These are phyloP conservation scores for Drosophila tristis DNA, from an alignment of 1,140 invertebrate species.

Conservation along the genomic window DNA sequence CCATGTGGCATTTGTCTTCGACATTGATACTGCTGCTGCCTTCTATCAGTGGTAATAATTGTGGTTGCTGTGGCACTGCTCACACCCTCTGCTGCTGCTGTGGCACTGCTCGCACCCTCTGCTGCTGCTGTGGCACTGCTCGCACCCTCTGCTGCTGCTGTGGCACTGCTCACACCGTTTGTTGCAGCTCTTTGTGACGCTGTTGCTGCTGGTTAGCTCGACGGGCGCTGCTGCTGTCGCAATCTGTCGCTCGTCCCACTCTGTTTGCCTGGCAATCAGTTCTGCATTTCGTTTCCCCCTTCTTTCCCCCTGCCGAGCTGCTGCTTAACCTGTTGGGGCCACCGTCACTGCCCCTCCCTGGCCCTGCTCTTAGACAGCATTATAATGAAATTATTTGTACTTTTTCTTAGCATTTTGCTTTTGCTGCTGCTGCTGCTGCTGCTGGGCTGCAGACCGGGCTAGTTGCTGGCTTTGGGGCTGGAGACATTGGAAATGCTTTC, in stretches of 20 bases:
- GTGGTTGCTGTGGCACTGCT: background rate
- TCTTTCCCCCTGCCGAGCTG: conserved; percentile 9
- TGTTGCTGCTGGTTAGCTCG: background rate
- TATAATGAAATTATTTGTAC: conserved; percentile 80
- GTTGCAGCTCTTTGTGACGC: conserved; percentile 7
- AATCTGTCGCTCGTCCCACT: conserved; percentile 42
- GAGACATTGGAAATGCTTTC: conserved; percentile 35
- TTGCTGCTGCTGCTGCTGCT: conserved; percentile 26
- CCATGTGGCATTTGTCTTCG: no score
- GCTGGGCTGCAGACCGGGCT: conserved; percentile 1
- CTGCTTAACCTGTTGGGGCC: conserved; percentile 33
- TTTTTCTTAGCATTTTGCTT: conserved; percentile 55
- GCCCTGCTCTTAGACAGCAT: conserved; percentile 40
- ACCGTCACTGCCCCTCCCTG: background rate
- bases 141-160: background rate
- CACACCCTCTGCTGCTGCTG: background rate
- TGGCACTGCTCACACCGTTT: no score
- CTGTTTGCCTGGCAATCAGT: conserved; percentile 31
- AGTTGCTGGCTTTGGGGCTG: conserved; percentile 1
- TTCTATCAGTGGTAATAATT: no score
- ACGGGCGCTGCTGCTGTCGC: conserved; percentile 9
- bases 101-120: background rate
- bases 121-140: background rate
- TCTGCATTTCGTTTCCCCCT: conserved; percentile 23
- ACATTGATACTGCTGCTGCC: no score